A percentile compares a stretch with the other conserved stretches of the same genome.
Conservation (phyloP, 1,140 invertebrate genomes). For the Heliothis subflexa region DNA sequence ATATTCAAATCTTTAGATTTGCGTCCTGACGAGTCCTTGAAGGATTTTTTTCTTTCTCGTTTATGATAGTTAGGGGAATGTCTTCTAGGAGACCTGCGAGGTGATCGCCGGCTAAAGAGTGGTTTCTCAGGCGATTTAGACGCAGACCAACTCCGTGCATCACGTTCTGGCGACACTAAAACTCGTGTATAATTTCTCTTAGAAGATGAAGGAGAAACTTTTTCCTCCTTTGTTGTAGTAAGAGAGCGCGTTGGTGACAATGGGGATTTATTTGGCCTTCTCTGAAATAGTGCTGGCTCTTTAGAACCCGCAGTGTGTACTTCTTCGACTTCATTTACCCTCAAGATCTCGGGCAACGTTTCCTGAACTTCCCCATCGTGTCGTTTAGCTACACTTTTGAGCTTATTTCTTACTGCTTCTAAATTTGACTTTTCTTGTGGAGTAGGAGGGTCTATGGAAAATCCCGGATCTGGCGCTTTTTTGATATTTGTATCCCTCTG, state of each 20-base stretch:
- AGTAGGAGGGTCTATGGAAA: constrained; percentile 38
- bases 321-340: constrained; percentile 67
- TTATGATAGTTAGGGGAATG: constrained; percentile 63
- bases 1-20: constrained; percentile 76
- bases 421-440: constrained; percentile 62
- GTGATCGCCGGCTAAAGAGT: constrained; percentile 72
- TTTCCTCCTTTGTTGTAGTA: constrained; percentile 25
- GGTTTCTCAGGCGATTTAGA: constrained; percentile 13
- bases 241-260: constrained; percentile 47
- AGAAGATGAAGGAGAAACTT: constrained; percentile 48
- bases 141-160: constrained; percentile 54
- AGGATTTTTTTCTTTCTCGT: constrained; percentile 70
- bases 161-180: constrained; percentile 71
- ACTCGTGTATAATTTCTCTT: constrained; percentile 78
- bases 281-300: constrained; percentile 79
- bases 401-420: constrained; percentile 67
- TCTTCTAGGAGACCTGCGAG: constrained; percentile 60
- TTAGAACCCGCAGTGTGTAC: constrained; percentile 71
- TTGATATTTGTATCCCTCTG: constrained; percentile 63
- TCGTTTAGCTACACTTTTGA: constrained; percentile 67
- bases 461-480: constrained; percentile 29
- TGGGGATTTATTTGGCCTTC: constrained; percentile 67
- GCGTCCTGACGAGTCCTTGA: constrained; percentile 50
- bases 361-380: constrained; percentile 58
- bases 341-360: constrained; percentile 74